phyloP scores from a whole-genome alignment of 2,888 invertebrate species.

The Heliothis peltigera region DNA sequence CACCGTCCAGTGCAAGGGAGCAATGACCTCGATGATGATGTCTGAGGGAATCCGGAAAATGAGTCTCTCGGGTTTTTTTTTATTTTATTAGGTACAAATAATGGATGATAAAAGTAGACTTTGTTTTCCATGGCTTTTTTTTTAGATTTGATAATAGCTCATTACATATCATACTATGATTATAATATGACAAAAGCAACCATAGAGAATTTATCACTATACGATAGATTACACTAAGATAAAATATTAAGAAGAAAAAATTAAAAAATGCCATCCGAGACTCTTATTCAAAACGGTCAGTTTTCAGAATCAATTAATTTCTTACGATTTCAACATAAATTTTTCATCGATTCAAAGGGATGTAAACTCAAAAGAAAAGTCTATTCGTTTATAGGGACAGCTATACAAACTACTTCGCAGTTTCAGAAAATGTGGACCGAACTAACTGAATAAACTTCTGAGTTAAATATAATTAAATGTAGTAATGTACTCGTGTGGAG shows the following conservation, averaged over 20 bases:
- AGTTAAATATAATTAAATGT: constrained; percentile 2
- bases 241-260: too few species aligned
- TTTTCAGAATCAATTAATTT: not conserved
- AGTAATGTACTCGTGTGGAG: not conserved
- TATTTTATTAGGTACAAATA: constrained; percentile 7
- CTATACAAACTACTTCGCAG: not conserved
- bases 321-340: not conserved
- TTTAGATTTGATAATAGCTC: too few species aligned
- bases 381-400: not conserved
- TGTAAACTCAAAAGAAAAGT: not conserved
- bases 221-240: too few species aligned
- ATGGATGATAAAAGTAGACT: too few species aligned
- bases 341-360: not conserved
- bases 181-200: too few species aligned
- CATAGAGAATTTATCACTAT: too few species aligned
- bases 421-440: not conserved
- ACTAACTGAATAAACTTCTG: not conserved
- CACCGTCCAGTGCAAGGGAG: not conserved
- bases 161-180: too few species aligned
- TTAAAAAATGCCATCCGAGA: too few species aligned
- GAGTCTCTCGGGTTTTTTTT: constrained; percentile 18
- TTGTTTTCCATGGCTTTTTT: too few species aligned
- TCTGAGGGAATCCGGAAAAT: not conserved
- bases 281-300: too few species aligned
- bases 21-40: constrained; percentile 25